Base-by-base conservation (phyloP, 1,140 invertebrate species). In the Heliconius hewitsoni region DNA sequence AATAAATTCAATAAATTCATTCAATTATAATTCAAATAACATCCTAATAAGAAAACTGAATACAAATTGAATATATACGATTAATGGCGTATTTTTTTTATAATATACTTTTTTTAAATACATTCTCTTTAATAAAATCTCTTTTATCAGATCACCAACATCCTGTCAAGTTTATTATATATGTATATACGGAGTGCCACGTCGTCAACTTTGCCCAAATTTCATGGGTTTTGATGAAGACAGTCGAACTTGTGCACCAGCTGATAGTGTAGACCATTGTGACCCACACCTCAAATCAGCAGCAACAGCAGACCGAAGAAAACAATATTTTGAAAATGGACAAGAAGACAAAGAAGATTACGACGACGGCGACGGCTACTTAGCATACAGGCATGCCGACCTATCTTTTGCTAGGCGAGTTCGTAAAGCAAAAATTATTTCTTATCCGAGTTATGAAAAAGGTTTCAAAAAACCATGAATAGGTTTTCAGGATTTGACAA, bases 141-240 rank as follows among this genome's bases (percentile, higher is more conserved):
- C 39, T 50, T 77, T 18, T 77, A 52, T 34, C 70, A 77, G 76
- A 37, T 77, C 76, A 52, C 46, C 27, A 11, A 27, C 6, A 18
- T 30, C 52, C 70, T 77, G 76, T 39, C 46, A 39, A 37, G 46
- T 37, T 37, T 77, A 71, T 23, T 77, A 34, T 16, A 30, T 19
- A 8, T 77, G 76, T 55, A 39, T 23, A 37, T 71, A 77, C 34
- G 27, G 50, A 19, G 70, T 30, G 5, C 76, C 76, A 16, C 66
- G 76, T 34, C 76, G 70, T 39, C 34, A 37, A 8, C 1, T 34
- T 37, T 77, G 76, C 55, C 46, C 34, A 52, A 34, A 77, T 55
- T 77, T 37, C 30, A 52, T 72, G 50, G 76, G 27, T 19, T 77
- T 30, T 39, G 30, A 77, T 23, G 23, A 52, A 39, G 13, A 27